Percentiles rank a stretch among this genome's conserved stretches.
phyloP scores from a whole-genome alignment of 2,888 invertebrate species.

The Tiliacea aurago region DNA sequence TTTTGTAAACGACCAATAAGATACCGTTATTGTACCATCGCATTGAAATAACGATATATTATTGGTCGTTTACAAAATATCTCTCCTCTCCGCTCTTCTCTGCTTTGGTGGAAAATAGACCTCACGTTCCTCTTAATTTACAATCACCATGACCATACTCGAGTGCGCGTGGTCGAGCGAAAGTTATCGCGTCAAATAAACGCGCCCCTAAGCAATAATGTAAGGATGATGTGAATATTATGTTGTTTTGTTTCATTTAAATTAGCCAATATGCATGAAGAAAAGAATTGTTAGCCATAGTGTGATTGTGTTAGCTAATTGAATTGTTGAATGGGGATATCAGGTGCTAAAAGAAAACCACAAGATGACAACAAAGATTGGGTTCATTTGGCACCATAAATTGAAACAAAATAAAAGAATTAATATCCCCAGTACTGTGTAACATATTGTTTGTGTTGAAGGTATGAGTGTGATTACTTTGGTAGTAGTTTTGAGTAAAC shows the following conservation, averaged over 20 bases:
- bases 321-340: slow-evolving; percentile 50
- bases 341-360: slow-evolving; percentile 44
- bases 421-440: slow-evolving; percentile 56
- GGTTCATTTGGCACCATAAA: slow-evolving; percentile 39
- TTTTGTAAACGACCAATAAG: no score
- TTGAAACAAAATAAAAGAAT: slow-evolving; percentile 42
- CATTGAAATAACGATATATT: no score
- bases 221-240: slow-evolving; percentile 41
- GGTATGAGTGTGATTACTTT: slow-evolving; percentile 76
- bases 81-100: no score
- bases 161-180: not conserved
- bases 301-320: slow-evolving; percentile 58
- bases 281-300: slow-evolving; percentile 48
- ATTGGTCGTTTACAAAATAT: no score
- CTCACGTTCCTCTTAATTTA: slow-evolving; percentile 18
- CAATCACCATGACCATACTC: not conserved
- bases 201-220: slow-evolving; percentile 32
- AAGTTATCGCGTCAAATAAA: not conserved
- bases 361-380: slow-evolving; percentile 1
- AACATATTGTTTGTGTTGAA: slow-evolving; percentile 70
- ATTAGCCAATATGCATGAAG: slow-evolving; percentile 50
- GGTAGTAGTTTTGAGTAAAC: slow-evolving; percentile 77
- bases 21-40: no score
- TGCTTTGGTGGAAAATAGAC: no score
- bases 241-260: slow-evolving; percentile 47